Base-by-base conservation (phyloP, 1,140 invertebrate species). In the Dendrolimus kikuchii region DNA sequence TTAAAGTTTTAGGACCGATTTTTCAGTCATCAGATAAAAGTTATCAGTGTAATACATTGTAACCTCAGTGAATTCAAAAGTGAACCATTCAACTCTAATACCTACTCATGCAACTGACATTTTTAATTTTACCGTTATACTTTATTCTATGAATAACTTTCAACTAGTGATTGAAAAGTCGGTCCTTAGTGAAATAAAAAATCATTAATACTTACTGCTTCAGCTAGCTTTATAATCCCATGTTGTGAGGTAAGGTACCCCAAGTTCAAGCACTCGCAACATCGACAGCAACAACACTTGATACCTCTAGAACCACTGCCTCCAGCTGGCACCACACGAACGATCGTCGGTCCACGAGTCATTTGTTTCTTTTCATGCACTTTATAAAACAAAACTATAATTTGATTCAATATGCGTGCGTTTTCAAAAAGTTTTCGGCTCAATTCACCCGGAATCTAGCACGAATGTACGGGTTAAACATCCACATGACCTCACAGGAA, bases 221-320 rank as follows among this genome's bases (percentile, higher is more conserved):
- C 92, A 45, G 89, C 81, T 1, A 94, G 66, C 88, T 95, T 96
- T 5, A 95, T 80, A 2, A 94, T 69, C 7, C 94, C 94, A 42
- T 91, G 89, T 51, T 90, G 82, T 2, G 91, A 90, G 42, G 90
- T 91, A 0, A 95, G 78, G 72, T 94, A 95, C 38, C 90, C 89
- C 10, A 95, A 85, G 70, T 95, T 92, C 53, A 96, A 74, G 70
- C 94, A 95, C n/a, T 92, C 92, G 67, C 92, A 95, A 68, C 93
- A 92, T 45, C 89, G 88, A 60, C 92, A 94, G 62, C 91, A 94
- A 55, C 93, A 93, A 69, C 93, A 92, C 57, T 89, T 88, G 8
- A 93, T 88, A 42, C 92, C 92, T 49, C 84, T 78, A 36, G 77
- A 64, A 8, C 71, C 68, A 2, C 47, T 49, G 5, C 70, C 68